Base-by-base conservation (phyloP, 2,797 vertebrate genomes). In the Orestias chungarensis region DNA sequence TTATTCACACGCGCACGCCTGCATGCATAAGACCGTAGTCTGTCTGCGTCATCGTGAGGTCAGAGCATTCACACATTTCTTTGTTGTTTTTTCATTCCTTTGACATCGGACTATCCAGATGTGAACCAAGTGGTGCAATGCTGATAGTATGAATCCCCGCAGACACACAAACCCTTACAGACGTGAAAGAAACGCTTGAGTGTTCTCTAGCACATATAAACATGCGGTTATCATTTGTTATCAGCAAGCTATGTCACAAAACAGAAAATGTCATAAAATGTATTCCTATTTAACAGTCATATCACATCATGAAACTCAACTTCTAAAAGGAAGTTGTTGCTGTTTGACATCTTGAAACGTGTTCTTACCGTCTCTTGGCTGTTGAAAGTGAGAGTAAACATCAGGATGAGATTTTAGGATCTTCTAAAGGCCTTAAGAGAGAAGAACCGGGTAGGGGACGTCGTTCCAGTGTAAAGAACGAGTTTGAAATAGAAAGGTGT, bases 1-100 rank as follows among this genome's bases (percentile, higher is more conserved):
- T 70, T 78, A 50, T 76, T 85, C 77, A 71, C 82, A 44, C 71
- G 76, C 74, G 43, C 54, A 20, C 29, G 17, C 55, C 23, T 23
- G 35, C 55, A 59, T 6, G 20, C 33, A 23, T 35, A 17, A 38
- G 57, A 61, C 33, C 38, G 33, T 6, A 38, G 8, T 38, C 57
- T 23, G 57, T 38, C 38, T 61, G 57, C 33, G 10, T 61, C 57
- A 61, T 35, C 38, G 57, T 61, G 20, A 61, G 35, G 57, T 61
- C 57, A 61, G 33, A 38, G 57, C 57, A 61, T 61, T 61, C 57
- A 38, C 6, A 6, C 33, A n/a, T 61, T 6, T 59, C 18, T 59
- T 35, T 61, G 33, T 2, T 29, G 27, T 35, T 35, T 20, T 59
- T 6, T 23, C 1, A 12, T 61, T n/a, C n/a, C 2, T n/a, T 62